These are phyloP conservation scores for Eueides isabella DNA, from an alignment of 1,140 invertebrate genomes.

Conservation along the genomic window DNA sequence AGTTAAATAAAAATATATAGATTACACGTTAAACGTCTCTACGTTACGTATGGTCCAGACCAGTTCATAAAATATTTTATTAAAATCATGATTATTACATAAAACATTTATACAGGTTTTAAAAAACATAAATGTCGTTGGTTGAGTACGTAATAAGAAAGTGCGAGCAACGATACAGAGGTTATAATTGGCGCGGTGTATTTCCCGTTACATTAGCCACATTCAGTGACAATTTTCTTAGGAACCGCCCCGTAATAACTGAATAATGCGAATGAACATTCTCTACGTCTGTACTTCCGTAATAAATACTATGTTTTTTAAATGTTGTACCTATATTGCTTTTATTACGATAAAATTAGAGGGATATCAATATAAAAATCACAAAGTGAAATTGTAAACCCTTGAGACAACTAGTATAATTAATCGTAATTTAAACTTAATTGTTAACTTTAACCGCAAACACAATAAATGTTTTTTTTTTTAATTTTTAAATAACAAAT, in stretches of 20 bases:
- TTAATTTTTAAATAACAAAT: no score
- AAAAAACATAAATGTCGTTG: slow-evolving; percentile 18
- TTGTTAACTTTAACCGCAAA: no score
- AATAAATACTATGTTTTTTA: neutral
- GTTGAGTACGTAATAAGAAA: slow-evolving; percentile 47
- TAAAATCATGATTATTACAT: slow-evolving; percentile 15
- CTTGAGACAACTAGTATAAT: no score
- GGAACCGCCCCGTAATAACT: slow-evolving; percentile 65
- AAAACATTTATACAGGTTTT: slow-evolving; percentile 12
- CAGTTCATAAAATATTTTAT: slow-evolving; percentile 13
- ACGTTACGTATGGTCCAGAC: neutral
- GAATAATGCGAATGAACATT: slow-evolving; percentile 60
- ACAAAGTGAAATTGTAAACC: no score
- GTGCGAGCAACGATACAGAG: slow-evolving; percentile 56
- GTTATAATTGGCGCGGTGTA: slow-evolving; percentile 65
- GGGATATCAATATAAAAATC: neutral
- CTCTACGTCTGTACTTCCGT: slow-evolving; percentile 50
- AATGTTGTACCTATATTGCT: no score
- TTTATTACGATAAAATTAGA: no score
- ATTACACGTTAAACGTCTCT: neutral
- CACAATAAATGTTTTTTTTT: no score
- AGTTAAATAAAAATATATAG: neutral
- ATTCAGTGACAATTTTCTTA: slow-evolving; percentile 69
- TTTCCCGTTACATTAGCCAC: slow-evolving; percentile 70
- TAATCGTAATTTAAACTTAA: no score